phyloP scores from a whole-genome alignment of 2,113 vertebrate species.

The Alces alces region DNA sequence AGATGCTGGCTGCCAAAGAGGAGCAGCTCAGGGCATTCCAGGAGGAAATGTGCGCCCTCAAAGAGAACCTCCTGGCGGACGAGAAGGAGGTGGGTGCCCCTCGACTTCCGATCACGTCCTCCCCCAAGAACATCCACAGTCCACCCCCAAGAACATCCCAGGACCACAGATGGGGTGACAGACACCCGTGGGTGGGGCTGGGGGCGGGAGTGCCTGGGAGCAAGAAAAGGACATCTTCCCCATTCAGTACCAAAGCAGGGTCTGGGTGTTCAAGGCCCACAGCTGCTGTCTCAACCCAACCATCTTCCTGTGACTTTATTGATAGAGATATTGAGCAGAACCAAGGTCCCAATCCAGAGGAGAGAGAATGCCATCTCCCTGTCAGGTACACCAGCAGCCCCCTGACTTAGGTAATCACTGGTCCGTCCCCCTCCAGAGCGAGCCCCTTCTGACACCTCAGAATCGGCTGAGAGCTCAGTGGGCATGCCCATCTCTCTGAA shows the following conservation, averaged over 20 bases:
- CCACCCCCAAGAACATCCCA: neutral
- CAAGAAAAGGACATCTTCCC: neutral
- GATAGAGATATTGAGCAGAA: conserved; percentile 57
- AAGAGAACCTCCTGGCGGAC: conserved; percentile 75
- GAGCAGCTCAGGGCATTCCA: conserved; percentile 80
- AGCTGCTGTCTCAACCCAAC: neutral
- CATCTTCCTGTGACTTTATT: neutral
- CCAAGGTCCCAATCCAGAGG: conserved; percentile 42
- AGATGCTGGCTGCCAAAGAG: conserved; percentile 75
- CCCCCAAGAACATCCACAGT: neutral
- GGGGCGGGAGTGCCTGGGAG: neutral
- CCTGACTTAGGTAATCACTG: neutral
- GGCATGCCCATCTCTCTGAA: neutral
- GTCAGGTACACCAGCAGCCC: neutral
- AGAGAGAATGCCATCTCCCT: conserved; percentile 49
- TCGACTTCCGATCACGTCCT: neutral
- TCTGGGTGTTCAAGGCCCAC: neutral
- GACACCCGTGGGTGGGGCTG: too few species aligned
- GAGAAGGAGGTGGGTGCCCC: conserved; percentile 69
- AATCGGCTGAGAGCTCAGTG: neutral
- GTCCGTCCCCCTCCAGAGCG: neutral
- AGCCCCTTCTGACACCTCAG: neutral
- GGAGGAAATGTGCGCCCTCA: conserved; percentile 79
- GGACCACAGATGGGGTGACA: neutral
- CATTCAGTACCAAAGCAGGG: neutral